These are phyloP conservation scores for Calycopis cecrops DNA, from an alignment of 1,140 invertebrate species.

Conservation along the genomic window DNA sequence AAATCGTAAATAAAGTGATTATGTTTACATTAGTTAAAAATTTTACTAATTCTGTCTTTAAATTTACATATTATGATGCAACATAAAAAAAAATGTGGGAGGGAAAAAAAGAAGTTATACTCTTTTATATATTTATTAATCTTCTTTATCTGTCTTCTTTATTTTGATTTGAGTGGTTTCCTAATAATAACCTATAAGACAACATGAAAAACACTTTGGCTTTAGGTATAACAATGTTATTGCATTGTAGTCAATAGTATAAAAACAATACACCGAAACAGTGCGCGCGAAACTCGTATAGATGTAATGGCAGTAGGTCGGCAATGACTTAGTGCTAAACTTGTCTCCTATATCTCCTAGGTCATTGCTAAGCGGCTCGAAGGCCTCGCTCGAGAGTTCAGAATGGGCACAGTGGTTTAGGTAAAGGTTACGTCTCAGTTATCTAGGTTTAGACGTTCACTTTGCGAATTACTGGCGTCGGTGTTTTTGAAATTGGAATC, in stretches of 20 bases:
- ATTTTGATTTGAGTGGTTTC: too few species aligned
- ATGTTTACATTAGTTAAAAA: too few species aligned
- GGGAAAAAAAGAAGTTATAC: too few species aligned
- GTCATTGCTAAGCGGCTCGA: constrained; percentile 24
- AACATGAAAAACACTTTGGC: too few species aligned
- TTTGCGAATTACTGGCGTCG: constrained; percentile 9
- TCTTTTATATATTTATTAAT: too few species aligned
- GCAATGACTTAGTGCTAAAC: constrained; percentile 11
- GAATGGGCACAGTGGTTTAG: constrained; percentile 24
- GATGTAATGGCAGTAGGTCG: constrained; percentile 11
- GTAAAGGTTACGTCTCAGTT: constrained; percentile 13
- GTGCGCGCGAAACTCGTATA: constrained; percentile 13
- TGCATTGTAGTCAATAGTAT: neutral
- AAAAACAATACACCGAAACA: neutral
- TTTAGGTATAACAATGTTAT: too few species aligned
- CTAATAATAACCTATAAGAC: too few species aligned
- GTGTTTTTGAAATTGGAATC: constrained; percentile 1
- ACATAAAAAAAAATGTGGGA: too few species aligned
- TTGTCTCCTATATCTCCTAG: constrained; percentile 17
- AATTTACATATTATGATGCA: too few species aligned
- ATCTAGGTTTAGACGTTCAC: constrained; percentile 5
- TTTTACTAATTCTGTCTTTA: too few species aligned
- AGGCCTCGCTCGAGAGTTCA: constrained; percentile 16
- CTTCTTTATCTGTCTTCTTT: too few species aligned
- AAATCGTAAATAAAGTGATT: too few species aligned